A percentile compares a stretch with the other conserved stretches of the same genome.
Evolutionary conservation across 2,113 vertebrate species (phyloP).

Genomic region (Pangasianodon gigas): DNA sequence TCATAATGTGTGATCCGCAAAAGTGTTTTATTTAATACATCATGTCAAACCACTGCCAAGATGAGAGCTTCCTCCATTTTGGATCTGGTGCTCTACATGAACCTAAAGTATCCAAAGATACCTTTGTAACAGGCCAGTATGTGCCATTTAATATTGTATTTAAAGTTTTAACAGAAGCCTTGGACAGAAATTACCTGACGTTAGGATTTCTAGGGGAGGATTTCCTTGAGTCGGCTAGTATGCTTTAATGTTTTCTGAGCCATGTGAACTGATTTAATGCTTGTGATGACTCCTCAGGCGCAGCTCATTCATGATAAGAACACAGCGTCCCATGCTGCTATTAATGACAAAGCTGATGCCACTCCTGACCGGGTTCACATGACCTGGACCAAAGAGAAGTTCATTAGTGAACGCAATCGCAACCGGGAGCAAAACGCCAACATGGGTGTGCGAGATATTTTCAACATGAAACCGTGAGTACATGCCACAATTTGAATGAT

Average conservation of each 20-base stretch:
- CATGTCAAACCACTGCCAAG: background rate
- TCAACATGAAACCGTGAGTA: slow-evolving; percentile 97
- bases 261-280: background rate
- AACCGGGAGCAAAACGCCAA: slow-evolving; percentile 72
- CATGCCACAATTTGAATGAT: too few relatives aligned
- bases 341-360: slow-evolving; percentile 67
- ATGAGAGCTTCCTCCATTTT: background rate
- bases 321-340: slow-evolving; percentile 78
- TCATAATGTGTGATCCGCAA: background rate
- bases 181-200: background rate
- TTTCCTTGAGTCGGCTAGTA: background rate
- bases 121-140: background rate
- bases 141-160: background rate
- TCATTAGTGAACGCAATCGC: slow-evolving; percentile 80
- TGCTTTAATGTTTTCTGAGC: background rate
- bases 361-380: slow-evolving; percentile 85
- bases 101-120: background rate
- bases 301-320: slow-evolving; percentile 95
- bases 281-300: slow-evolving; percentile 70
- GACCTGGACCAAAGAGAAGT: slow-evolving; percentile 98
- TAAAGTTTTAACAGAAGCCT: background rate
- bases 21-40: background rate
- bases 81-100: background rate
- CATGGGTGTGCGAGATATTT: slow-evolving; percentile 84
- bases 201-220: background rate